A percentile compares a stretch with the other conserved stretches of the same genome.
These are phyloP conservation scores for Tetrax tetrax DNA, from an alignment of 2,113 vertebrate genomes.

Conservation along the genomic window DNA sequence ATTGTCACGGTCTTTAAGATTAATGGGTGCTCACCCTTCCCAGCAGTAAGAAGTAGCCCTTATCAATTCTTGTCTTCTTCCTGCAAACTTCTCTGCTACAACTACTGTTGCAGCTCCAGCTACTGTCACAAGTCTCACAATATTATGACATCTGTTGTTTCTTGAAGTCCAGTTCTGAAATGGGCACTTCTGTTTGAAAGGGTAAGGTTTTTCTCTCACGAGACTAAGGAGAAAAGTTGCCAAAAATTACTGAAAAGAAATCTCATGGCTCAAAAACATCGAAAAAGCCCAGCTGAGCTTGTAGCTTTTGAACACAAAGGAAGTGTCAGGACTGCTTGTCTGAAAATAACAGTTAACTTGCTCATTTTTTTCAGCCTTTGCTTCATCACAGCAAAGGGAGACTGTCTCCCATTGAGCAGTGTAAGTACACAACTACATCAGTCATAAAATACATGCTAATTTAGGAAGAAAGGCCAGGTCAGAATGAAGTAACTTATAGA, in stretches of 20 bases:
- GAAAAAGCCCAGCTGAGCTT: not conserved
- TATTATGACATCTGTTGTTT: not conserved
- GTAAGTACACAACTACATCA: not conserved
- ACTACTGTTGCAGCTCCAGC: not conserved
- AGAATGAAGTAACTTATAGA: accelerated
- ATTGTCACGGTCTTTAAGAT: not conserved
- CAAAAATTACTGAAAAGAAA: not conserved
- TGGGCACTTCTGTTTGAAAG: not conserved
- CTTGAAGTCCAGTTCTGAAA: not conserved
- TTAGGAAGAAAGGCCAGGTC: not conserved
- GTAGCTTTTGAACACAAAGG: not conserved
- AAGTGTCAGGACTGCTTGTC: not conserved
- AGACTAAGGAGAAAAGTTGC: not conserved
- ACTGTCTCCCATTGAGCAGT: not conserved
- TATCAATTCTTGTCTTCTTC: not conserved
- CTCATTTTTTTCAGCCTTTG: not conserved
- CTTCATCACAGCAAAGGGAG: not conserved
- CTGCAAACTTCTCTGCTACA: not conserved
- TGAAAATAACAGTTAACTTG: not conserved
- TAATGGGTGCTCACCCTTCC: not conserved
- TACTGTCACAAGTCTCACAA: not conserved
- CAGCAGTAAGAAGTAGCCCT: not conserved
- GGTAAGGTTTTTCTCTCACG: not conserved
- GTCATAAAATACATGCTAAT: not conserved
- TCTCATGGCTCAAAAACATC: not conserved